Evolutionary conservation across 2,888 invertebrate species (phyloP).

Genomic region (Yponomeuta evonymella): DNA sequence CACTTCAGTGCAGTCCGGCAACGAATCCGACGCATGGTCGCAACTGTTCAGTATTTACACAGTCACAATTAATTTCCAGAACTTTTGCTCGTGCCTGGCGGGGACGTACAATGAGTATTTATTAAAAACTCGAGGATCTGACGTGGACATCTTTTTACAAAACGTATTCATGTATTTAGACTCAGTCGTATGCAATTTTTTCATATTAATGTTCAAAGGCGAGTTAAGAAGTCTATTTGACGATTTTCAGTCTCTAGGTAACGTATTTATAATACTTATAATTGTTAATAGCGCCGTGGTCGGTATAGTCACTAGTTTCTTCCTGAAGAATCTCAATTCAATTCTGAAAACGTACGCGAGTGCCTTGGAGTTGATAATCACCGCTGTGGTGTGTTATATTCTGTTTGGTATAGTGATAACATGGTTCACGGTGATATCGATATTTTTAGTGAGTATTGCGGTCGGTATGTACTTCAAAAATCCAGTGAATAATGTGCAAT

Average conservation of each 20-base stretch:
- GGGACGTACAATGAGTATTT: slow-evolving; percentile 97
- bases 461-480: slow-evolving; percentile 92
- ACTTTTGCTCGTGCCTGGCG: slow-evolving; percentile 93
- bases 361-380: slow-evolving; percentile 92
- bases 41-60: slow-evolving; percentile 77
- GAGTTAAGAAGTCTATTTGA: slow-evolving; percentile 79
- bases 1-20: slow-evolving; percentile 41
- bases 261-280: slow-evolving; percentile 85
- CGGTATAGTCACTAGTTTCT: slow-evolving; percentile 95
- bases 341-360: slow-evolving; percentile 97
- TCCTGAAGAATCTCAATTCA: slow-evolving; percentile 93
- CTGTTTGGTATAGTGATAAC: slow-evolving; percentile 91
- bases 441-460: slow-evolving; percentile 87
- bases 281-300: slow-evolving; percentile 93
- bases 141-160: slow-evolving; percentile 93
- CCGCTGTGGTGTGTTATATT: slow-evolving; percentile 90
- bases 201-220: slow-evolving; percentile 81
- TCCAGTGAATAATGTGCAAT: slow-evolving; percentile 76
- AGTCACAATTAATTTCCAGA: slow-evolving; percentile 83
- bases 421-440: slow-evolving; percentile 86
- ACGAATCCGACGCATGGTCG: slow-evolving; percentile 45
- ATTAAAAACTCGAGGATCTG: slow-evolving; percentile 88
- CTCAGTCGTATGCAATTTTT: slow-evolving; percentile 93
- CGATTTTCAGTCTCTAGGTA: slow-evolving; percentile 72
- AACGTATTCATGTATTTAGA: slow-evolving; percentile 97